Conservation (phyloP, 2,113 vertebrate species). For the Ochotona princeps region DNA sequence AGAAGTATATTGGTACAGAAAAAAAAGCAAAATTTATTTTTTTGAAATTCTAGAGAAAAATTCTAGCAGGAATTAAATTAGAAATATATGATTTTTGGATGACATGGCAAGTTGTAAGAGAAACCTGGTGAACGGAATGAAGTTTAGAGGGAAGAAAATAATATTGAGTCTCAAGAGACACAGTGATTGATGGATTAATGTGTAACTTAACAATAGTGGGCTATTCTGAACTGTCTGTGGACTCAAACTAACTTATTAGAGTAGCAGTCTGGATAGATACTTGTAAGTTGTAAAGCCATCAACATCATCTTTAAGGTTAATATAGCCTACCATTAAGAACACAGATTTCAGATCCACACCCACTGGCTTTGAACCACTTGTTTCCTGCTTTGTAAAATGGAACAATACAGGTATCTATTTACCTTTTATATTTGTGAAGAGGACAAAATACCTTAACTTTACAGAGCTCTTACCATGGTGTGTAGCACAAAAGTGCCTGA, state of each 20-base stretch:
- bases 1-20: background rate
- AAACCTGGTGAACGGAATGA: background rate
- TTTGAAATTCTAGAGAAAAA: background rate
- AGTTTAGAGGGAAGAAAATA: background rate
- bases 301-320: background rate
- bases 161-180: background rate
- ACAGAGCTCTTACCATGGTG: background rate
- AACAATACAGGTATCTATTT: background rate
- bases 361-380: background rate
- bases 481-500: background rate
- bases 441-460: background rate
- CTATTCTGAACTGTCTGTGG: background rate
- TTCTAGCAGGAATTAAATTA: background rate
- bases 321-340: background rate
- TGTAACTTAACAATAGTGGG: background rate
- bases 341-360: background rate
- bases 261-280: background rate
- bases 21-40: background rate
- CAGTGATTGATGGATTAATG: background rate
- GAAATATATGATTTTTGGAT: background rate
- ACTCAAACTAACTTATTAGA: background rate
- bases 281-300: background rate
- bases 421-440: background rate
- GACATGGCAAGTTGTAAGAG: background rate
- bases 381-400: background rate